A percentile compares a stretch with the other conserved stretches of the same genome.
phyloP scores from a whole-genome alignment of 2,888 invertebrate genomes.

The Empis stercorea region DNA sequence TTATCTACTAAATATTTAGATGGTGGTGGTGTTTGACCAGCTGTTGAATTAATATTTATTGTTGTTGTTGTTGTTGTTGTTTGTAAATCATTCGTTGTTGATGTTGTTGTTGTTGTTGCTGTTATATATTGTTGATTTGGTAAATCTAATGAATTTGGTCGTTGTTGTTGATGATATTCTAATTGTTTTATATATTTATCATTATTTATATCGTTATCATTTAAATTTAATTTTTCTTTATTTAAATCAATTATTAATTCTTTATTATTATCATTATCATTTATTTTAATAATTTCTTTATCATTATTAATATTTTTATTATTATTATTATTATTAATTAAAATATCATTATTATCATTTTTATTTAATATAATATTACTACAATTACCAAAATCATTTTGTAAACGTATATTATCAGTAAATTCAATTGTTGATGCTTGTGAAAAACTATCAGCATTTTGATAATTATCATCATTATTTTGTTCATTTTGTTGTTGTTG shows the following conservation, averaged over 20 bases:
- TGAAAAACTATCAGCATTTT: constrained; percentile 34
- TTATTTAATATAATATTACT: constrained; percentile 10
- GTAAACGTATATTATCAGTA: constrained; percentile 24
- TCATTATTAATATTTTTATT: background rate
- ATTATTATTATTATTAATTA: background rate
- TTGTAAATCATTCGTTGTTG: constrained; percentile 12
- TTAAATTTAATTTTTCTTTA: background rate
- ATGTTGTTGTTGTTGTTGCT: background rate
- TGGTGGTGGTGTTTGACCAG: constrained; percentile 31
- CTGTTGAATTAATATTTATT: constrained; percentile 20
- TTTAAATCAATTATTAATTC: background rate
- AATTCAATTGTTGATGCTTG: constrained; percentile 36
- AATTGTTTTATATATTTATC: background rate
- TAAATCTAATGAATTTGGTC: constrained; percentile 32
- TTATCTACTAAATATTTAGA: background rate
- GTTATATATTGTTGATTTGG: constrained; percentile 14
- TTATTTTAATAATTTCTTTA: background rate
- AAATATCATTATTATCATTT: background rate
- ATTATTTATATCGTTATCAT: background rate
- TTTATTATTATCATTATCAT: background rate
- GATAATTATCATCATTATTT: constrained; percentile 20
- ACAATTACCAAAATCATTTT: constrained; percentile 12
- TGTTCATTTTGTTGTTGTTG: constrained; percentile 19
- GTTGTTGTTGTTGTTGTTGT: constrained; percentile 9
- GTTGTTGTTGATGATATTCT: constrained; percentile 19